Evolutionary conservation across 1,140 invertebrate species (phyloP).

Genomic region (Trichoplusia ni): DNA sequence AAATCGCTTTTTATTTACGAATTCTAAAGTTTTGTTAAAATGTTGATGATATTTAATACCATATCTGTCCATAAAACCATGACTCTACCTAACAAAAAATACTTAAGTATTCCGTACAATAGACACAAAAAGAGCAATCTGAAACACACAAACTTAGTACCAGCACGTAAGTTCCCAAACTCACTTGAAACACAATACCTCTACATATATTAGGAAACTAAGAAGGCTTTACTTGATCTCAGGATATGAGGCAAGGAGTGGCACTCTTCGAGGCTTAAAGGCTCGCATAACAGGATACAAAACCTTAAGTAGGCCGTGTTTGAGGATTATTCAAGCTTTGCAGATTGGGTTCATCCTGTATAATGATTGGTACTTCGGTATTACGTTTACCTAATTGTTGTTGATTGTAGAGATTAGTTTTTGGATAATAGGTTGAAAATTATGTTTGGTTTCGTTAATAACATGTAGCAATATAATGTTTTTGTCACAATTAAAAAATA

Average conservation of each 20-base stretch:
- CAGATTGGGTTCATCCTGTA: conserved; percentile 18
- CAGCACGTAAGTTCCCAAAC: neutral
- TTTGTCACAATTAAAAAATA: too few relatives aligned
- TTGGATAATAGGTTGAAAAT: too few relatives aligned
- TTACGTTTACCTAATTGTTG: too few relatives aligned
- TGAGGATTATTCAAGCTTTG: conserved; percentile 35
- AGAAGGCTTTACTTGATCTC: conserved; percentile 13
- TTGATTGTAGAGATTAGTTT: too few relatives aligned
- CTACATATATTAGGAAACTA: conserved; percentile 18
- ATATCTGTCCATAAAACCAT: too few relatives aligned
- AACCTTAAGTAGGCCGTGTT: conserved; percentile 39
- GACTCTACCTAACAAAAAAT: neutral
- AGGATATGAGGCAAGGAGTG: conserved; percentile 6
- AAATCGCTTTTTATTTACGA: too few relatives aligned
- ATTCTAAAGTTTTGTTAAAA: too few relatives aligned
- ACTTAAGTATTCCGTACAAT: neutral
- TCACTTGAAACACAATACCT: conserved; percentile 9
- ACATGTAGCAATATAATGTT: too few relatives aligned
- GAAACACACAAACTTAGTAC: too few relatives aligned
- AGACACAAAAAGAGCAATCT: too few relatives aligned
- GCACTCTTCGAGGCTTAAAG: conserved; percentile 13
- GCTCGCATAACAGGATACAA: conserved; percentile 36
- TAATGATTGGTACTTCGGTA: conserved; percentile 23
- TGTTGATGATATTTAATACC: too few relatives aligned
- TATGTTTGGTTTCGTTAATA: too few relatives aligned